Evolutionary conservation across 2,113 vertebrate species (phyloP).

Genomic region (Chloropsis cyanopogon): DNA sequence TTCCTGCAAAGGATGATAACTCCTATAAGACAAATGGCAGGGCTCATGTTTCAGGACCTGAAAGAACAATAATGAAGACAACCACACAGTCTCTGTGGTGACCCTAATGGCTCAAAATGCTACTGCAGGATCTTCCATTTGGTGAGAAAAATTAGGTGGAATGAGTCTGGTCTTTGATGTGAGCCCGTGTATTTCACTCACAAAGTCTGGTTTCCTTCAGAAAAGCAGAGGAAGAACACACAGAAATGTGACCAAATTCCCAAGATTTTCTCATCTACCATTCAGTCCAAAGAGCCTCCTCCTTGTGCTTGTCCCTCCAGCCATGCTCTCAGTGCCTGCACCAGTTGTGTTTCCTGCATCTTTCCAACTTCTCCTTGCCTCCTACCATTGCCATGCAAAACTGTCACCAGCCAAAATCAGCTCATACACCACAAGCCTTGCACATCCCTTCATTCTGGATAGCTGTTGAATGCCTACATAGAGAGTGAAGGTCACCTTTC

Average conservation of each 20-base stretch:
- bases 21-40: not conserved
- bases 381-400: not conserved
- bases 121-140: not conserved
- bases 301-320: not conserved
- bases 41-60: not conserved
- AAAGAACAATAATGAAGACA: not conserved
- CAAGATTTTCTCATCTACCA: not conserved
- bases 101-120: not conserved
- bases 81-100: not conserved
- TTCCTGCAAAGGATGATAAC: not conserved
- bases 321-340: not conserved
- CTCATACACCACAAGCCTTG: accelerated
- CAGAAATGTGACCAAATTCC: not conserved
- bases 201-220: not conserved
- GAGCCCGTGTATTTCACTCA: not conserved
- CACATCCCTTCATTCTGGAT: not conserved
- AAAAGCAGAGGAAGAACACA: not conserved
- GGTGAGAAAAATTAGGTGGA: not conserved
- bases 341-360: accelerated
- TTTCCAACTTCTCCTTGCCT: not conserved
- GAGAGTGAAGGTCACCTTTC: not conserved
- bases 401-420: not conserved
- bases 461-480: not conserved
- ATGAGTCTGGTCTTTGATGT: not conserved
- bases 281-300: not conserved